Evolutionary conservation across 2,888 invertebrate species (phyloP), one percentile per base, ranked within the genome.

Genomic region (Rotaria sp.): DNA sequence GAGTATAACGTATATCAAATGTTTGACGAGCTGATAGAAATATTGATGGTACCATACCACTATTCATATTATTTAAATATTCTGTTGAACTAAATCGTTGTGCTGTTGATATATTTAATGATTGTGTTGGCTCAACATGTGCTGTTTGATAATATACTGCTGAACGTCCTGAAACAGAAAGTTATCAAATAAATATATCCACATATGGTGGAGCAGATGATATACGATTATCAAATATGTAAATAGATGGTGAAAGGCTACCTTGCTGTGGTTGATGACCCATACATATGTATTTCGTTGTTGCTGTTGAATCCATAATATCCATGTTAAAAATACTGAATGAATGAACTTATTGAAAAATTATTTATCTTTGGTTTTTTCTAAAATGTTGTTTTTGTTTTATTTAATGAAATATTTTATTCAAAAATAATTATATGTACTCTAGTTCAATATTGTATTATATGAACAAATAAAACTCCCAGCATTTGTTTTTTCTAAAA

Each of bases 1-100:
- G 95, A 0, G 96, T 96, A 92, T 95, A 96, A 84, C 91, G 89
- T 0, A 96, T 96, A 91, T 96, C 96, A 57, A 96, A 89, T 45
- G 91, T 90, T 88, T 91, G 91, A 86, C 91, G 88, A 84, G 91
- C 90, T 18, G 91, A 90, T 48, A 91, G 90, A 88, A 91, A 91
- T 84, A 91, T 90, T 41, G 91, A 90, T 11, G 91, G 91, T 18
- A 91, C 90, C 74, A 84, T 86, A 21, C 50, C 50, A 13, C 84
- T 84, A 80, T 86, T 84, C 10, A 86, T 75, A 41, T 84, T 84
- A 30, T 84, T 84, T 3, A 86, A 50, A 84, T 86, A 86, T 55
- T 86, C 84, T n/a, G 84, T 59, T 67, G 84, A 18, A 80, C 84
- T 84, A 11, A 84, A 52, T 24, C 84, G 67, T 30, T 84, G 74